phyloP scores from a whole-genome alignment of 92 coral and sea anemone species.

The Paragorgia papillata region DNA sequence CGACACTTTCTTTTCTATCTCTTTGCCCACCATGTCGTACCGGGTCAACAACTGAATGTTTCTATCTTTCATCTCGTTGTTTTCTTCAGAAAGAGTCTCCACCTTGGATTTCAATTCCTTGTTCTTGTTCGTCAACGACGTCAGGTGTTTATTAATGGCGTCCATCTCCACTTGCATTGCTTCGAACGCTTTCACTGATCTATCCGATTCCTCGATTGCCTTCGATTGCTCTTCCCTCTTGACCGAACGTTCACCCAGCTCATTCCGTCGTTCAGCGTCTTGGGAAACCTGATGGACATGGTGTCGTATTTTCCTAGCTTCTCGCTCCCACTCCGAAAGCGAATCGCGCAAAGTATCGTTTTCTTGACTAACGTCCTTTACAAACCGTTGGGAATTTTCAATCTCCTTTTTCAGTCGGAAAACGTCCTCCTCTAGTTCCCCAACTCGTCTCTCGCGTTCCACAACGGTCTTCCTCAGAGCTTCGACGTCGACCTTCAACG shows the following conservation, averaged over 20 bases:
- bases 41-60: slow-evolving; percentile 31
- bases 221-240: not conserved
- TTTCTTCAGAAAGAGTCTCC: slow-evolving; percentile 4
- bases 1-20: slow-evolving; percentile 13
- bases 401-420: slow-evolving; percentile 31
- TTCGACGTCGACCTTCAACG: not conserved
- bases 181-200: slow-evolving; percentile 55
- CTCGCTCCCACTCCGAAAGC: slow-evolving; percentile 41
- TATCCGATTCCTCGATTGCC: not conserved
- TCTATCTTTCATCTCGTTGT: slow-evolving; percentile 2
- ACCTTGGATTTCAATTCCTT: slow-evolving; percentile 45
- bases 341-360: slow-evolving; percentile 31
- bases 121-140: slow-evolving; percentile 56
- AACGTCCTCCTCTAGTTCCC: slow-evolving; percentile 46
- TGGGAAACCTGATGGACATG: slow-evolving; percentile 28
- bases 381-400: slow-evolving; percentile 39
- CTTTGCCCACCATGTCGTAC: slow-evolving; percentile 31
- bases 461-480: slow-evolving; percentile 1
- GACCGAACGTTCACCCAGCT: not conserved
- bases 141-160: slow-evolving; percentile 67
- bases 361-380: slow-evolving; percentile 35
- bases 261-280: slow-evolving; percentile 13
- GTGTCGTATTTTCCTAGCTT: slow-evolving; percentile 11
- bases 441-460: slow-evolving; percentile 50
- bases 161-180: slow-evolving; percentile 74